phyloP scores from a whole-genome alignment of 53 echinoderm and acorn worm genomes.

The Temnopleurus reevesii region DNA sequence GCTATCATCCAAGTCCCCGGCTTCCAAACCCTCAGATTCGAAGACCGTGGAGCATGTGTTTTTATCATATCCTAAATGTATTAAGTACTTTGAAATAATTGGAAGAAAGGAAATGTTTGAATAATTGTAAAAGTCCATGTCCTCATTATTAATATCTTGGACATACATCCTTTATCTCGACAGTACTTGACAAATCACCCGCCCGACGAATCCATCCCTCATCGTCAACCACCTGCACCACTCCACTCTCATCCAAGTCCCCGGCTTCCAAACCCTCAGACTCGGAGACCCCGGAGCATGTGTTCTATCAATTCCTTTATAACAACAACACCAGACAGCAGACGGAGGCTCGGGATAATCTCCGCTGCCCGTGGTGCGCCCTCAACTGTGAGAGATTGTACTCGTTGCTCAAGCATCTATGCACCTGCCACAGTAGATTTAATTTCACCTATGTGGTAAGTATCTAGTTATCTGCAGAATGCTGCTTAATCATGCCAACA shows the following conservation, averaged over 20 bases:
- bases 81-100: too few relatives aligned
- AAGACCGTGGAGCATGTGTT: conserved; percentile 69
- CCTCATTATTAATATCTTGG: too few relatives aligned
- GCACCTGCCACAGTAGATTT: conserved; percentile 90
- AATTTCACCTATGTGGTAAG: conserved; percentile 98
- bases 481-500: too few relatives aligned
- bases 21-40: conserved; percentile 54
- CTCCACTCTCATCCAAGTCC: conserved; percentile 45
- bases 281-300: conserved; percentile 52
- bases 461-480: background rate
- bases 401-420: conserved; percentile 93
- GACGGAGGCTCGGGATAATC: conserved; percentile 94
- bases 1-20: conserved; percentile 49
- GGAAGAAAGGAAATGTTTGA: too few relatives aligned
- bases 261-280: conserved; percentile 60
- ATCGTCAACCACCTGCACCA: background rate
- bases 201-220: conserved; percentile 30
- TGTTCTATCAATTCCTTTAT: conserved; percentile 98
- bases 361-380: conserved; percentile 97
- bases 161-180: too few relatives aligned
- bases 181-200: conserved; percentile 25
- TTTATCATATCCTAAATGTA: conserved; percentile 98
- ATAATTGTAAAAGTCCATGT: too few relatives aligned
- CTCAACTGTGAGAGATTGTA: conserved; percentile 88
- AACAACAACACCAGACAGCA: conserved; percentile 97